Percentiles rank a stretch among this genome's conserved stretches.
Conservation (phyloP, 2,113 vertebrate genomes). For the Nothobranchius furzeri region DNA sequence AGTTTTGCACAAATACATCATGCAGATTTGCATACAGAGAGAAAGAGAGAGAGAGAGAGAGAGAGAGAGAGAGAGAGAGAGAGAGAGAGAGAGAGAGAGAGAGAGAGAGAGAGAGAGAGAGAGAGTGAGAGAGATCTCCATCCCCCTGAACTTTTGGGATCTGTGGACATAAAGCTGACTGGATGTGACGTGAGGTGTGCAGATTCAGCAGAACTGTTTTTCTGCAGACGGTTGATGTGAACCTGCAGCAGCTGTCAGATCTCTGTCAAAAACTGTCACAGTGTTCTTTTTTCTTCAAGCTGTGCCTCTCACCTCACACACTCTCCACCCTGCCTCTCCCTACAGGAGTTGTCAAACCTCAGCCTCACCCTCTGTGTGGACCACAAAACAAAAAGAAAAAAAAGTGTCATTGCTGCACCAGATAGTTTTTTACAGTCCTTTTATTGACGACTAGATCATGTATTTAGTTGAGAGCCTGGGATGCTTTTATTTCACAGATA, state of each 20-base stretch:
- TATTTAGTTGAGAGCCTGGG: not conserved
- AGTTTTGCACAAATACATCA: conserved; percentile 12
- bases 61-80: too few relatives aligned
- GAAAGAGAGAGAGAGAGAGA: not conserved
- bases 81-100: too few relatives aligned
- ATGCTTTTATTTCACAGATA: not conserved
- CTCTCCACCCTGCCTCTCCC: conserved; percentile 14
- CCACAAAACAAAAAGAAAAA: not conserved
- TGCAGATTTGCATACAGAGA: not conserved
- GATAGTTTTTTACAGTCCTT: not conserved
- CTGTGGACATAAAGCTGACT: conserved; percentile 65
- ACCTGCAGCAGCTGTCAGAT: conserved; percentile 69
- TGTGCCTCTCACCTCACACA: conserved; percentile 11
- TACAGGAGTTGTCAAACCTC: conserved; percentile 39
- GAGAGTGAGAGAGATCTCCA: conserved; percentile 24
- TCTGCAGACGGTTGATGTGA: conserved; percentile 58
- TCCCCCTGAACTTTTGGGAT: conserved; percentile 49
- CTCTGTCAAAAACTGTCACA: conserved; percentile 52
- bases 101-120: too few relatives aligned
- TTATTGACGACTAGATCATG: not conserved
- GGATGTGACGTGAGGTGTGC: conserved; percentile 65
- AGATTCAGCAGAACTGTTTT: conserved; percentile 55
- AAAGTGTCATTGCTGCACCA: not conserved
- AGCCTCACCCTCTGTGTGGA: conserved; percentile 14
- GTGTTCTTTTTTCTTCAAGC: conserved; percentile 52